Conservation (phyloP, 2,888 invertebrate species). For the Dysmachus trigonus region DNA sequence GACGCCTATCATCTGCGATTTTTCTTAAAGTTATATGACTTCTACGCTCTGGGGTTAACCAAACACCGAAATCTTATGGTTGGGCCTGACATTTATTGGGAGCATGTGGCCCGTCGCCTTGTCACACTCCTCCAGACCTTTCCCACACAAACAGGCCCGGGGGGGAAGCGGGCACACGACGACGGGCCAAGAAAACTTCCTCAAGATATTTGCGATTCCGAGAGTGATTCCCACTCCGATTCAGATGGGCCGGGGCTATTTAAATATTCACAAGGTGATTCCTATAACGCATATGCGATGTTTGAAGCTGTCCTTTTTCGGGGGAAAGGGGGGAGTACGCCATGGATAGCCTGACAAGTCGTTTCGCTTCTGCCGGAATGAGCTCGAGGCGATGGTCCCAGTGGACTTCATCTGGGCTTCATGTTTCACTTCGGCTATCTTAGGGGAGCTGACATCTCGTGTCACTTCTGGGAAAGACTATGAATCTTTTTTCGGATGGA, state of each 20-base stretch:
- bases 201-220: neutral
- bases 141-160: slow-evolving; percentile 7
- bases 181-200: slow-evolving; percentile 25
- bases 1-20: slow-evolving; percentile 44
- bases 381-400: neutral
- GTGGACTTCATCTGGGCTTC: neutral
- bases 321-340: neutral
- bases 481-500: neutral
- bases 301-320: slow-evolving; percentile 30
- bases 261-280: slow-evolving; percentile 50
- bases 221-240: slow-evolving; percentile 6
- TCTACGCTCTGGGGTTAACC: slow-evolving; percentile 47
- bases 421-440: neutral
- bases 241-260: slow-evolving; percentile 39
- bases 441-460: neutral
- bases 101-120: slow-evolving; percentile 47
- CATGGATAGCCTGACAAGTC: slow-evolving; percentile 10
- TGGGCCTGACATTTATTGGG: slow-evolving; percentile 50
- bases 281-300: slow-evolving; percentile 48
- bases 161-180: neutral
- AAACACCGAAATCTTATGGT: slow-evolving; percentile 37
- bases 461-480: neutral
- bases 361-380: slow-evolving; percentile 10
- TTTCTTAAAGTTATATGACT: slow-evolving; percentile 49
- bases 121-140: slow-evolving; percentile 37